These are phyloP conservation scores for Myotis findleyi DNA, from an alignment of 2,797 vertebrate species.

Conservation along the genomic window DNA sequence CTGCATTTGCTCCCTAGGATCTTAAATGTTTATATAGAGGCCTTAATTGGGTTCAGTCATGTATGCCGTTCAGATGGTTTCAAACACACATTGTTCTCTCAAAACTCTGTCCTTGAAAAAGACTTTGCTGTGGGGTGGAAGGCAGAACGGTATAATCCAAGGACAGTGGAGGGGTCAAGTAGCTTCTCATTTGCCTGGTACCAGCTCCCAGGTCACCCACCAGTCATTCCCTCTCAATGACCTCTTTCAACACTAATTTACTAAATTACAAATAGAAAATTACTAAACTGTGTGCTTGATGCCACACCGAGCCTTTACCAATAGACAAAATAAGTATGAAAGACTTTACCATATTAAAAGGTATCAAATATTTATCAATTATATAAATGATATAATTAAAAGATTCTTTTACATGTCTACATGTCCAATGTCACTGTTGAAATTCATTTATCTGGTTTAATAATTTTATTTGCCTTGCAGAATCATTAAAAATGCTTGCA, in stretches of 20 bases:
- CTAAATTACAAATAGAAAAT: not conserved
- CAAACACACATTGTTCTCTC: not conserved
- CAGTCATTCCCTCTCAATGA: not conserved
- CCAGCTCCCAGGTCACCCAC: not conserved
- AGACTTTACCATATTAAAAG: not conserved
- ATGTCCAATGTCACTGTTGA: not conserved
- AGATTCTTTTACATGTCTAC: not conserved
- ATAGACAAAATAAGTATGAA: not conserved
- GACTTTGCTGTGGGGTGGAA: not conserved
- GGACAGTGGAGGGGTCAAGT: too few relatives aligned
- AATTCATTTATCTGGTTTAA: not conserved
- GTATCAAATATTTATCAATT: not conserved
- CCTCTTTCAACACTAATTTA: not conserved
- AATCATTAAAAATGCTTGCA: slow-evolving; percentile 7
- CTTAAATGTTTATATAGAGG: not conserved
- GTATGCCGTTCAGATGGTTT: not conserved
- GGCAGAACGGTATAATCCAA: not conserved
- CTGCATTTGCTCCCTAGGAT: not conserved
- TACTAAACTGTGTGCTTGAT: not conserved
- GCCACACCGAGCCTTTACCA: not conserved
- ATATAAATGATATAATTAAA: not conserved
- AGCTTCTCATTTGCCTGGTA: not conserved
- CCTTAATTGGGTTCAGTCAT: not conserved
- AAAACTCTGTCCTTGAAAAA: not conserved
- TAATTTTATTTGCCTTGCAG: not conserved